A percentile compares a stretch with the other conserved stretches of the same genome.
phyloP scores from a whole-genome alignment of 2,888 invertebrate genomes.

The Baccha elongata region DNA sequence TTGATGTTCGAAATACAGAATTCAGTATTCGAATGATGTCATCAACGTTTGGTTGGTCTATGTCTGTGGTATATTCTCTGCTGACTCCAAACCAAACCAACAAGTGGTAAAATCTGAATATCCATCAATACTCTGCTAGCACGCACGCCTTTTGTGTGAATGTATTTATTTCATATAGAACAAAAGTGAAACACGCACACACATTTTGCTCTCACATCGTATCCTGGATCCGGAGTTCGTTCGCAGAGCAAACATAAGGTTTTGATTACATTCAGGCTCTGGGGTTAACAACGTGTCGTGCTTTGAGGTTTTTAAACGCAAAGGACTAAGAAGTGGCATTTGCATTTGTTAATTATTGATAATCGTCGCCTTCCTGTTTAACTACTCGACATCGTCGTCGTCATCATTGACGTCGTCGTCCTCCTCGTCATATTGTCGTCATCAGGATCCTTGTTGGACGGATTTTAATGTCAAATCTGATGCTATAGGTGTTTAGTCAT shows the following conservation, averaged over 20 bases:
- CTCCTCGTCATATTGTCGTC: conserved; percentile 2
- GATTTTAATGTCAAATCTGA: conserved; percentile 14
- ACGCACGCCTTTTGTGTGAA: not conserved
- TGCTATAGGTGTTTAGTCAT: too few species aligned
- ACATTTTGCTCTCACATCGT: conserved; percentile 59
- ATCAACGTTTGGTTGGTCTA: conserved; percentile 7
- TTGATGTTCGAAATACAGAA: not conserved
- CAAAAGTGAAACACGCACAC: conserved; percentile 61
- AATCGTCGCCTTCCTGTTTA: conserved; percentile 67
- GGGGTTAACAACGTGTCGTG: conserved; percentile 48
- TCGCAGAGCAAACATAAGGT: conserved; percentile 53
- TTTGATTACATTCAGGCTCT: conserved; percentile 16
- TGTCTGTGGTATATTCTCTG: too few species aligned
- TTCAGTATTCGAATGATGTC: conserved; percentile 38
- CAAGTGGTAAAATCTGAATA: conserved; percentile 15
- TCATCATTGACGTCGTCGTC: not conserved
- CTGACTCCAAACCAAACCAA: not conserved
- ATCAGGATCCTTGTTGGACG: conserved; percentile 5
- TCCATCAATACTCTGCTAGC: not conserved
- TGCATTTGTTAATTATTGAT: conserved; percentile 73
- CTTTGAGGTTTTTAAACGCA: conserved; percentile 60
- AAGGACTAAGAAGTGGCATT: conserved; percentile 59
- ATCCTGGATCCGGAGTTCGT: conserved; percentile 39
- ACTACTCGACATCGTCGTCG: conserved; percentile 26
- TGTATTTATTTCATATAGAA: not conserved